Percentiles rank a stretch among this genome's conserved stretches.
Evolutionary conservation across 1,140 invertebrate genomes (phyloP).

Genomic region (Chrysomallon squamiferum): DNA sequence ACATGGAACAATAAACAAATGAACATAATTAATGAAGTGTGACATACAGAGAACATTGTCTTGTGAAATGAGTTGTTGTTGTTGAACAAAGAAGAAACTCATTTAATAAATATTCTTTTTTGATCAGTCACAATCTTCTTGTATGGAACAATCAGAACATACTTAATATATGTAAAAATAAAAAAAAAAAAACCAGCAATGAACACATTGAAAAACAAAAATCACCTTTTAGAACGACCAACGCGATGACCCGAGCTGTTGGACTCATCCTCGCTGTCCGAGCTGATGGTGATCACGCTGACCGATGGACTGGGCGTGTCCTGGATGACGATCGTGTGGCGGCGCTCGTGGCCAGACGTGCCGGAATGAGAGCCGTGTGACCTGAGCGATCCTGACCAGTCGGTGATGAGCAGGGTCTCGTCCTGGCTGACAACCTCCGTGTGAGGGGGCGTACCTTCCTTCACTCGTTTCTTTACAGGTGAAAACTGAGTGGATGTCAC

Average conservation of each 20-base stretch:
- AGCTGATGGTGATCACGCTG: constrained; percentile 96
- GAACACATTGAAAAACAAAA: no score
- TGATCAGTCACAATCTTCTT: no score
- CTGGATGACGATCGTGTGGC: constrained; percentile 84
- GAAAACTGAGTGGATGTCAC: constrained; percentile 81
- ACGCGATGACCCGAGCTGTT: constrained; percentile 22
- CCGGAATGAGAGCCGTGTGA: constrained; percentile 19
- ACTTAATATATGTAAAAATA: no score
- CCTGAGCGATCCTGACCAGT: constrained; percentile 31
- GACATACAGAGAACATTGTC: no score
- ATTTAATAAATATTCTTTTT: no score
- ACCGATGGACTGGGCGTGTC: constrained; percentile 86
- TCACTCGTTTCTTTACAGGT: constrained; percentile 97
- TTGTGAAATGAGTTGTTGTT: no score
- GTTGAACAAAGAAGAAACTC: no score
- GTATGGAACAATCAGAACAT: no score
- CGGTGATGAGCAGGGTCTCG: constrained; percentile 38
- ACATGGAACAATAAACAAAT: no score
- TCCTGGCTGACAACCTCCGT: constrained; percentile 20
- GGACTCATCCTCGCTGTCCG: constrained; percentile 86
- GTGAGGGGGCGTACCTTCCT: constrained; percentile 90
- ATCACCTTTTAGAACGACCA: background rate
- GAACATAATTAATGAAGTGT: no score
- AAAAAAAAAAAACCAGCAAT: no score
- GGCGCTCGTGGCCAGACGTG: constrained; percentile 39